Conservation (phyloP, 2,888 invertebrate genomes). For the Drosophila mulleri region DNA sequence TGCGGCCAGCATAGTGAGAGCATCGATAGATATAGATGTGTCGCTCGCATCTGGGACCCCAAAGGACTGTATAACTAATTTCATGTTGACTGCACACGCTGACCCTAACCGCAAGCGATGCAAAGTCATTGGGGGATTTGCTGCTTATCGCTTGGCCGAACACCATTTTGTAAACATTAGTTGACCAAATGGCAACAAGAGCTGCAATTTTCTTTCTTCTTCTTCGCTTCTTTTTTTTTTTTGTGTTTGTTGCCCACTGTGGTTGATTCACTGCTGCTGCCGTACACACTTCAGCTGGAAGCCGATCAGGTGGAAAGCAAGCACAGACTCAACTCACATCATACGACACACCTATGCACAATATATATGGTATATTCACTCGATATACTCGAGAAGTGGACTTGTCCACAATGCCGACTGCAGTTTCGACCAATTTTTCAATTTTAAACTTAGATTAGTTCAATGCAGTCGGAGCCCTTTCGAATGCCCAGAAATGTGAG, state of each 20-base stretch:
- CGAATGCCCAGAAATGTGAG: not conserved
- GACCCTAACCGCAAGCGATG: conserved; percentile 57
- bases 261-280: conserved; percentile 8
- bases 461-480: not conserved
- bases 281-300: conserved; percentile 6
- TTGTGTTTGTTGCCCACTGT: not conserved
- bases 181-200: conserved; percentile 45
- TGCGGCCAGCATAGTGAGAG: conserved; percentile 26
- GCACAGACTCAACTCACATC: not conserved
- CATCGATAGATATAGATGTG: conserved; percentile 5
- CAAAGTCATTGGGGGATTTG: conserved; percentile 72
- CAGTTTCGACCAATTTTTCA: conserved; percentile 1
- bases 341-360: not conserved
- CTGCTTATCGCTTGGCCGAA: conserved; percentile 72
- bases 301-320: conserved; percentile 9
- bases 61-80: conserved; percentile 67
- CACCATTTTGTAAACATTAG: conserved; percentile 75
- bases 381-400: not conserved
- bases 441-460: conserved; percentile 8
- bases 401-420: not conserved
- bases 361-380: not conserved
- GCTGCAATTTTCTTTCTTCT: conserved; percentile 18
- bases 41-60: conserved; percentile 18
- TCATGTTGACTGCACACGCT: conserved; percentile 72
- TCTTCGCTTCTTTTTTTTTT: not conserved